Evolutionary conservation across 2,113 vertebrate species (phyloP).

Genomic region (Bettongia penicillata): DNA sequence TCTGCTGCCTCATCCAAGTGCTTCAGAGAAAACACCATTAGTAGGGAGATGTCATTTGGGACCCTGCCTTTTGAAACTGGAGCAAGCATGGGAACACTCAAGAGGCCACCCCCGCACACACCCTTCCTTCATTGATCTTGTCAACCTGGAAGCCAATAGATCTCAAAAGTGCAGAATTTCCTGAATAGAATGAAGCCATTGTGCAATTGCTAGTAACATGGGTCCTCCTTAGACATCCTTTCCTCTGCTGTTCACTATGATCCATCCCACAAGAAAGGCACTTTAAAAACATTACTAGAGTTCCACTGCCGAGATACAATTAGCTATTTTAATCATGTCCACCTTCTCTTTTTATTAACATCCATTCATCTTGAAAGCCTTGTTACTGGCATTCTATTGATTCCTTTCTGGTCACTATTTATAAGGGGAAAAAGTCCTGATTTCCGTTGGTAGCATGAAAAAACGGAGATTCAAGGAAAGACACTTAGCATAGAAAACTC

Average conservation of each 20-base stretch:
- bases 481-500: constrained; percentile 80
- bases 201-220: constrained; percentile 40
- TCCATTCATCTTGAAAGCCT: constrained; percentile 76
- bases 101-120: neutral
- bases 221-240: neutral
- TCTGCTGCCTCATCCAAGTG: constrained; percentile 62
- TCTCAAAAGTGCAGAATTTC: constrained; percentile 28
- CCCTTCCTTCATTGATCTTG: constrained; percentile 15
- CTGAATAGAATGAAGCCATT: constrained; percentile 55
- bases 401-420: constrained; percentile 77
- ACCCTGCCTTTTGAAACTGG: constrained; percentile 61
- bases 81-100: constrained; percentile 64
- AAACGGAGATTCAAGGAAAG: constrained; percentile 75
- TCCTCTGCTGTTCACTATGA: neutral
- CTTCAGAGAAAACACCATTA: constrained; percentile 61
- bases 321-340: constrained; percentile 72
- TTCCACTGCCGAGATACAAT: constrained; percentile 73
- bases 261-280: constrained; percentile 45
- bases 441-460: constrained; percentile 75
- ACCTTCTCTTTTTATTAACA: constrained; percentile 72
- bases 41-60: constrained; percentile 71
- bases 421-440: constrained; percentile 68
- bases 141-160: constrained; percentile 34
- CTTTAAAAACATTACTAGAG: constrained; percentile 55
- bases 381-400: constrained; percentile 74